phyloP scores from a whole-genome alignment of 2,888 invertebrate genomes.

The Aphelenchoides bicaudatus region DNA sequence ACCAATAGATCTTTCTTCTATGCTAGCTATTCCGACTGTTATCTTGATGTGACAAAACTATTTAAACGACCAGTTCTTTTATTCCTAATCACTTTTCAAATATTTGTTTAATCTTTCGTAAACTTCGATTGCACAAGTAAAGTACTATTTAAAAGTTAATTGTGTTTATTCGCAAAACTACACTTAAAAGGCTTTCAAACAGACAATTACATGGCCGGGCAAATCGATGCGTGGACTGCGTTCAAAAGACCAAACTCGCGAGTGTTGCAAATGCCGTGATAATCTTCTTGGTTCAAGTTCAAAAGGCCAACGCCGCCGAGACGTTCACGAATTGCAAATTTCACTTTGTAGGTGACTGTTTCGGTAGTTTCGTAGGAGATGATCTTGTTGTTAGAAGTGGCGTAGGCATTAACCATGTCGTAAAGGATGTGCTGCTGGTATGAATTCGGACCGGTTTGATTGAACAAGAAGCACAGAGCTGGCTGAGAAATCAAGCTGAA shows the following conservation, averaged over 20 bases:
- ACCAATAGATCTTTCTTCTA: too few species aligned
- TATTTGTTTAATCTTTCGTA: too few species aligned
- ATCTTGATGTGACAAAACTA: background rate
- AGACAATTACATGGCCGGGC: too few species aligned
- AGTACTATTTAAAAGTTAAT: slow-evolving; percentile 5
- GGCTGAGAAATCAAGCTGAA: too few species aligned
- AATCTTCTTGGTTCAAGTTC: slow-evolving; percentile 41
- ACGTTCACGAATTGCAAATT: slow-evolving; percentile 38
- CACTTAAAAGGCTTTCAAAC: too few species aligned
- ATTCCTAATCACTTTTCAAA: background rate
- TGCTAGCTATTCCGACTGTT: too few species aligned
- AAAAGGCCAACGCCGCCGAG: slow-evolving; percentile 40
- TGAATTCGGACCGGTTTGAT: too few species aligned
- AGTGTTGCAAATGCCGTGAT: slow-evolving; percentile 20
- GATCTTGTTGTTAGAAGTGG: slow-evolving; percentile 21
- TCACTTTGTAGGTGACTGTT: slow-evolving; percentile 36
- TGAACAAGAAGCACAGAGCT: too few species aligned
- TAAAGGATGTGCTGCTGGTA: slow-evolving; percentile 16
- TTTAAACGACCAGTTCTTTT: background rate
- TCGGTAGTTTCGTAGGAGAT: slow-evolving; percentile 26
- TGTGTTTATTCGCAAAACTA: too few species aligned
- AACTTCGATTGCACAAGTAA: slow-evolving; percentile 3
- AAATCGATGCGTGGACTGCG: too few species aligned
- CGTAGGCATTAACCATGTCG: slow-evolving; percentile 25
- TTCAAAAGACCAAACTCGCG: slow-evolving; percentile 31